Evolutionary conservation across 2,113 vertebrate species (phyloP).

Genomic region (Gobiocypris rarus): DNA sequence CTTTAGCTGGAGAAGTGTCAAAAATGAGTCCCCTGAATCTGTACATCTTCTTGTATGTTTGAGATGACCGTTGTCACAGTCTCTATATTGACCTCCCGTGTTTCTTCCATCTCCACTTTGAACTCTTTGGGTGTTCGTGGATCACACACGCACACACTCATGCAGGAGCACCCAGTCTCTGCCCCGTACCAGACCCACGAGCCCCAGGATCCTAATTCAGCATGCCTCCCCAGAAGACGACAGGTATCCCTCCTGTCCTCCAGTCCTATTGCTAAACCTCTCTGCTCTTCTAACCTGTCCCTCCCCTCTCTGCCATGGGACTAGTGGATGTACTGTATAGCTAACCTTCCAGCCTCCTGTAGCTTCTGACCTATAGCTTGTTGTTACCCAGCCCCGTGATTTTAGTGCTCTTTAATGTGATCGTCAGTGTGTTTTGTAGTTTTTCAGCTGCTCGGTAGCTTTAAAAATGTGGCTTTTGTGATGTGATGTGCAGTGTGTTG

Average conservation of each 20-base stretch:
- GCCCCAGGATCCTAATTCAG: conserved; percentile 98
- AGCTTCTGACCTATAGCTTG: conserved; percentile 51
- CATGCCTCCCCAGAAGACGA: conserved; percentile 97
- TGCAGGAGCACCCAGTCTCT: conserved; percentile 87
- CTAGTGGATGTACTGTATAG: conserved; percentile 40
- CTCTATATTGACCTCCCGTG: conserved; percentile 54
- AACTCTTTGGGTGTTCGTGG: conserved; percentile 54
- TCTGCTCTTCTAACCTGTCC: conserved; percentile 56
- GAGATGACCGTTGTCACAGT: conserved; percentile 29
- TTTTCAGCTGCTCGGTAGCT: conserved; percentile 17
- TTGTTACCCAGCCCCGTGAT: neutral
- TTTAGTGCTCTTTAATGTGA: neutral
- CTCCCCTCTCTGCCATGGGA: conserved; percentile 24
- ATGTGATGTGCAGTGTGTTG: conserved; percentile 15
- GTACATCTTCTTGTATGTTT: conserved; percentile 36
- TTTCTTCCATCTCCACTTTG: conserved; percentile 61
- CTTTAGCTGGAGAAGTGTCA: conserved; percentile 5
- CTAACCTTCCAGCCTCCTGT: conserved; percentile 46
- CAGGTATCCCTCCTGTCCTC: conserved; percentile 83
- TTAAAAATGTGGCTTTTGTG: conserved; percentile 33
- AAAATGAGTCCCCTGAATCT: conserved; percentile 24
- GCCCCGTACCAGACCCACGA: conserved; percentile 93
- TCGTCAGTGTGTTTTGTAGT: conserved; percentile 18
- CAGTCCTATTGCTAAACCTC: conserved; percentile 62
- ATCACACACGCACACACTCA: conserved; percentile 48